These are phyloP conservation scores for Eudemis profundana DNA, from an alignment of 2,888 invertebrate genomes.

Conservation along the genomic window DNA sequence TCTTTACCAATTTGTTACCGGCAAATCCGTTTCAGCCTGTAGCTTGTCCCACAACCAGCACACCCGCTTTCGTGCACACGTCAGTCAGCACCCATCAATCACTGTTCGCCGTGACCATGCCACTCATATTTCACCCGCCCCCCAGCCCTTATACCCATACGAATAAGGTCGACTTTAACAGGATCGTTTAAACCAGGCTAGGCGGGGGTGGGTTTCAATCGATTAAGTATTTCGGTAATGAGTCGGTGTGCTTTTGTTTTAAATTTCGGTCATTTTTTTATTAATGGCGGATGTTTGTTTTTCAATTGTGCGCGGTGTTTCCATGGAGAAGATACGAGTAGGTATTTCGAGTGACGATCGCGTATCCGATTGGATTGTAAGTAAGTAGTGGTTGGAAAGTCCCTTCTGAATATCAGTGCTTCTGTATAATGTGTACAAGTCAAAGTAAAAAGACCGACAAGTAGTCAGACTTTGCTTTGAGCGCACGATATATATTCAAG, in stretches of 20 bases:
- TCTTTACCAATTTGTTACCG: too few relatives aligned
- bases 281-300: constrained; percentile 33
- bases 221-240: constrained; percentile 43
- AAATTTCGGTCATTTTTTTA: constrained; percentile 39
- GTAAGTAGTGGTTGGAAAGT: too few relatives aligned
- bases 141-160: constrained; percentile 17
- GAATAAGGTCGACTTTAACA: constrained; percentile 20
- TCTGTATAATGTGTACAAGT: too few relatives aligned
- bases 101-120: constrained; percentile 42
- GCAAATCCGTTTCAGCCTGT: not conserved
- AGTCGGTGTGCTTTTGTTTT: constrained; percentile 39
- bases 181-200: not conserved
- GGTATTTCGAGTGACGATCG: not conserved
- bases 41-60: constrained; percentile 18
- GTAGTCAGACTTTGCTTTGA: too few relatives aligned
- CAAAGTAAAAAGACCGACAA: too few relatives aligned
- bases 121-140: constrained; percentile 42
- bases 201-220: constrained; percentile 38
- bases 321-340: not conserved
- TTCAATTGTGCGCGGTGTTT: constrained; percentile 14
- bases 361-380: constrained; percentile 13
- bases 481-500: too few relatives aligned
- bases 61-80: constrained; percentile 44
- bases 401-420: too few relatives aligned
- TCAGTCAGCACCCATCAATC: constrained; percentile 43